Conservation (phyloP, 1,140 invertebrate species). For the Bombus picipes region DNA sequence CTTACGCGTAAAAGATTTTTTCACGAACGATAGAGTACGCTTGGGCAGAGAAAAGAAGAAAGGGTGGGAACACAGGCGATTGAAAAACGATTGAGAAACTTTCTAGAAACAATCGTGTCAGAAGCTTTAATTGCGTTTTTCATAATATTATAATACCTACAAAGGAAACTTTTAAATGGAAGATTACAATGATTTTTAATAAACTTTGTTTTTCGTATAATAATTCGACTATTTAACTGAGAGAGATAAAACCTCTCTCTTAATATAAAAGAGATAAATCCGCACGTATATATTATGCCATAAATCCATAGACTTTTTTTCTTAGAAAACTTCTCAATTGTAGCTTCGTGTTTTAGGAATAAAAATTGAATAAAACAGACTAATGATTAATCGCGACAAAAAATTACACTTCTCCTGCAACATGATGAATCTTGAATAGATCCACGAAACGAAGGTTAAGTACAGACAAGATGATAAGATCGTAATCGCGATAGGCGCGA, state of each 20-base stretch:
- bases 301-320: no score
- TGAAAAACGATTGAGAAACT: not conserved
- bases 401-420: not conserved
- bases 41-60: not conserved
- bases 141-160: not conserved
- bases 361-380: not conserved
- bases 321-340: not conserved
- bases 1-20: not conserved
- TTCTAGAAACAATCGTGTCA: not conserved
- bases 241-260: no score
- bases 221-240: not conserved
- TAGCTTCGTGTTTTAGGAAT: not conserved
- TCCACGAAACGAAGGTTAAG: not conserved
- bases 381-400: not conserved
- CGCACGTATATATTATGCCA: no score
- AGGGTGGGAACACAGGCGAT: not conserved
- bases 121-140: not conserved
- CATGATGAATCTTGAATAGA: not conserved
- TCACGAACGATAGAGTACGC: not conserved
- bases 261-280: no score
- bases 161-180: not conserved
- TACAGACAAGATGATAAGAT: not conserved
- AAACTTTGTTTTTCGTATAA: not conserved
- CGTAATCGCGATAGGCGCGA: conserved; percentile 1
- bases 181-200: not conserved